Percentiles rank a stretch among this genome's conserved stretches.
phyloP scores from a whole-genome alignment of 2,797 vertebrate species.

The Anableps anableps region DNA sequence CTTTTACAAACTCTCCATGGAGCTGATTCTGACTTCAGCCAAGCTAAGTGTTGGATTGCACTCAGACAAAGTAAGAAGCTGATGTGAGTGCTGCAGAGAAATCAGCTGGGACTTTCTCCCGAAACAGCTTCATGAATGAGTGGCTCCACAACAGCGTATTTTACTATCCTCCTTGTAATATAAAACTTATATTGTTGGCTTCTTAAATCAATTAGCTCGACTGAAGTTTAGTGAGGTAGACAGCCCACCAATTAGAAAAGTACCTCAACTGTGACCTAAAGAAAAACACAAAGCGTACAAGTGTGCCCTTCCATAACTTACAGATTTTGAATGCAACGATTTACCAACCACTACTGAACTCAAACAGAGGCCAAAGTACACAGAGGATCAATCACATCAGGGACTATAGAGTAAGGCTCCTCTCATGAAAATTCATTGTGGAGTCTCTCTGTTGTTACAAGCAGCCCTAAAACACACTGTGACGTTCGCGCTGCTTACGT shows the following conservation, averaged over 20 bases:
- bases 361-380: conserved; percentile 75
- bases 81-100: conserved; percentile 28
- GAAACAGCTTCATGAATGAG: conserved; percentile 47
- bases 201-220: conserved; percentile 61
- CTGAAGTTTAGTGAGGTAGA: conserved; percentile 64
- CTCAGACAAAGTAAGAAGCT: conserved; percentile 22
- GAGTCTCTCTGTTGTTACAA: conserved; percentile 72
- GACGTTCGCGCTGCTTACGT: conserved; percentile 60
- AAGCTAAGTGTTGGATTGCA: conserved; percentile 47
- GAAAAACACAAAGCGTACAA: conserved; percentile 60
- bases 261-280: conserved; percentile 70
- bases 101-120: conserved; percentile 24
- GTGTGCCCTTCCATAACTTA: conserved; percentile 83
- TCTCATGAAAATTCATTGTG: conserved; percentile 84
- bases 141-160: conserved; percentile 28
- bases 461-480: conserved; percentile 59
- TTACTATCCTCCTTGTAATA: conserved; percentile 47
- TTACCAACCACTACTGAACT: conserved; percentile 68
- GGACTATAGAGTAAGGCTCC: conserved; percentile 55
- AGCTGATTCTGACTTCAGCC: conserved; percentile 35
- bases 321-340: conserved; percentile 63
- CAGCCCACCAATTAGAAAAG: conserved; percentile 53
- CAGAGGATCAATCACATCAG: conserved; percentile 73
- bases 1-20: conserved; percentile 33
- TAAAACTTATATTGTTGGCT: conserved; percentile 32